Base-by-base conservation (phyloP, 1,140 invertebrate species). In the Bombus superbus region DNA sequence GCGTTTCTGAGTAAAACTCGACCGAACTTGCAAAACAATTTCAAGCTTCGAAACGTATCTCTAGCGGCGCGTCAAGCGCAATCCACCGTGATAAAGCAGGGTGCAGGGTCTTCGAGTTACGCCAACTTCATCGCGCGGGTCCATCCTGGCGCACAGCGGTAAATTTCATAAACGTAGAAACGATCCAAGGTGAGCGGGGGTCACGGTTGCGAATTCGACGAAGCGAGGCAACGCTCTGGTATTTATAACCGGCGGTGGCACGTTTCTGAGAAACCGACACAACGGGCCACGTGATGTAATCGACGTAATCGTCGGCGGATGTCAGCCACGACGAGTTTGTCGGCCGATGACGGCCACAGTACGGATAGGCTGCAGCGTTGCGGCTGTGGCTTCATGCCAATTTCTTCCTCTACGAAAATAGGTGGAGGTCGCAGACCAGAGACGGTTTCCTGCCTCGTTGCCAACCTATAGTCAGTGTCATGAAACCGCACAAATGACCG, bases 391-490 rank as follows among this genome's bases (percentile, higher is more conserved):
- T 75, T 64, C 66, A 77, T 90, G 93, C 93, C 93, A 94, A 93
- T 93, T 94, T 92, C 92, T 93, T 90, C 89, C 89, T 83, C 85
- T 86, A 91, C 91, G 91, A 93, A 93, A 93, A 93, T 94, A 93
- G 92, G 91, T 93, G 89, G 93, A 94, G 92, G 93, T 92, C 91
- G 93, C 87, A 89, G 87, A 90, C 89, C 89, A 69, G 83, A 81
- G 69, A 81, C 83, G 75, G 71, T 89, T 68, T 66, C 83, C 82
- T 85, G 78, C 85, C 86, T 87, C 83, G 88, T 47, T 80, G 79
- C 57, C 42, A 74, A 75, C 76, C 62, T 74, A 79, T 66, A 18
- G 76, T 38, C 68, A 59, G 73, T 88, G 87, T 87, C 86, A 86
- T 89, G 88, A 91, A 92, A 91, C 88, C 89, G 86, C 87, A 90